Evolutionary conservation across 1,140 invertebrate species (phyloP).

Genomic region (Atta texana): DNA sequence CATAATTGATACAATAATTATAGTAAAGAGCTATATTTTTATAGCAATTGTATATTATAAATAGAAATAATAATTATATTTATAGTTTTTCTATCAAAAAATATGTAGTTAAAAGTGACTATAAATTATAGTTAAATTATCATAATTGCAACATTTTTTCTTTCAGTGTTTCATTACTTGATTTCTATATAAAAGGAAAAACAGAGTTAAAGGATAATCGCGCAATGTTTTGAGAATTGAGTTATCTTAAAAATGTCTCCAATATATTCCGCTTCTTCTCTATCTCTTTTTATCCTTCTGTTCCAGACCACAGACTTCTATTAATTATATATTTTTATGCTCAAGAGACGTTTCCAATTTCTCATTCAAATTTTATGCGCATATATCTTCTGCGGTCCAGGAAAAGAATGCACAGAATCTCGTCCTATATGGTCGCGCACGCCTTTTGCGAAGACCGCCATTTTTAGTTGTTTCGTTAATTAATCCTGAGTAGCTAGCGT

Average conservation of each 20-base stretch:
- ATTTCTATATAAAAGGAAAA: background rate
- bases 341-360: slow-evolving; percentile 18
- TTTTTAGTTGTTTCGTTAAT: slow-evolving; percentile 80
- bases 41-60: too few relatives aligned
- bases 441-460: slow-evolving; percentile 69
- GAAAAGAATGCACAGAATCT: slow-evolving; percentile 40
- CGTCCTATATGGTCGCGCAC: slow-evolving; percentile 25
- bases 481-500: slow-evolving; percentile 78
- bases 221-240: slow-evolving; percentile 7
- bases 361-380: slow-evolving; percentile 57
- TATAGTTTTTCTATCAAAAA: too few relatives aligned
- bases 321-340: slow-evolving; percentile 43
- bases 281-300: background rate
- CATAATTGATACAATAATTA: too few relatives aligned
- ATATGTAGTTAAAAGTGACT: too few relatives aligned
- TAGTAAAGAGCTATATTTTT: too few relatives aligned
- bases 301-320: background rate
- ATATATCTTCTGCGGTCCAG: slow-evolving; percentile 16
- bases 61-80: too few relatives aligned
- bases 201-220: background rate
- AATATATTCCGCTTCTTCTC: background rate
- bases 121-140: too few relatives aligned
- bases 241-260: background rate
- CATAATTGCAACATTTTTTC: too few relatives aligned
- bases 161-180: background rate